Evolutionary conservation across 2,797 vertebrate species (phyloP), one percentile per base, ranked within the genome.

Genomic region (Philypnodon macrostomus): DNA sequence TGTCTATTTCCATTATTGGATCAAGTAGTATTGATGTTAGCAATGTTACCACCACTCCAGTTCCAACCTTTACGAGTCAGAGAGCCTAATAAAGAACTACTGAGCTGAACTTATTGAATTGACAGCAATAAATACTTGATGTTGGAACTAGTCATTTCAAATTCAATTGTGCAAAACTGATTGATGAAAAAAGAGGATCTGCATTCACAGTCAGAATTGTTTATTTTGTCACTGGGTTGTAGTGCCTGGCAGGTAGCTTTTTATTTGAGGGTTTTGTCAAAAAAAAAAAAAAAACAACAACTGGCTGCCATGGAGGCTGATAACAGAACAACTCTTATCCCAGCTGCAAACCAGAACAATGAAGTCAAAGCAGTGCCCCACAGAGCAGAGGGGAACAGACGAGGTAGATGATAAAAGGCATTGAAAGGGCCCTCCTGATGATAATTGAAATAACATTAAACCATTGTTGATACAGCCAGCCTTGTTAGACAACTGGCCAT

Each of bases 261-360:
- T 33, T 32, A 13, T 19, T 17, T 18, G 17, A 5, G 42, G 9
- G 8, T 34, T 35, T 30, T 7, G 31, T 36, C 34, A 5, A 39
- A 47, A 56, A 27, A 23, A 23, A 23, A 23, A 23, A 23, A 23
- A 23, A 3, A 23, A 23, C 21, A 29, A 29, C 31, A 51, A 15
- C 13, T 17, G 18, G 3, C 15, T 47, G 52, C 9, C 38, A 2
- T 21, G 23, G 24, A 38, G 26, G 24, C 10, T 37, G 12, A 17
- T 32, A 17, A 33, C 29, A 32, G 26, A 27, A 8, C 29, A 14
- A 47, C 31, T n/a, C 27, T 9, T 14, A 16, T 30, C 40, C 9
- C 9, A n/a, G n/a, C n/a, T 30, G 18, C 8, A 7, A 35, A 23
- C 11, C 31, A 18, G 8, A 21, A 29, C 9, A 29, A 18, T 29